phyloP scores from a whole-genome alignment of 2,797 vertebrate species.

The Rhabdomys pumilio region DNA sequence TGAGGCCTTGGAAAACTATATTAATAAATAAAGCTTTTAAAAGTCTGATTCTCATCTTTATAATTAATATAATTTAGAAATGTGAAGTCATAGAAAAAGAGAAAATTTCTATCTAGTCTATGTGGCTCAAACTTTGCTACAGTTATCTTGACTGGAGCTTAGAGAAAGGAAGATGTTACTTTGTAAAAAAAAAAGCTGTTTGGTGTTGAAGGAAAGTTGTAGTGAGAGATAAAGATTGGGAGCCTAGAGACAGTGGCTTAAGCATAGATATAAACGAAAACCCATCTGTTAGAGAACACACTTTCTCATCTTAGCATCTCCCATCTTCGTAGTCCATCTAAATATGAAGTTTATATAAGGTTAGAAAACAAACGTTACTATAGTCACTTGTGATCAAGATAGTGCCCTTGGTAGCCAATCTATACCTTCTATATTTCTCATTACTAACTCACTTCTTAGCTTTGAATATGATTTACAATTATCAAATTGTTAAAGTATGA shows the following conservation, averaged over 20 bases:
- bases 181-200: background rate
- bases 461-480: background rate
- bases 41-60: background rate
- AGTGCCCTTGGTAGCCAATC: background rate
- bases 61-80: constrained; percentile 15
- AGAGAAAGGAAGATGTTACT: background rate
- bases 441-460: background rate
- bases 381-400: background rate
- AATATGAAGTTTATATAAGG: background rate
- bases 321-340: background rate
- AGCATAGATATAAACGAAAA: background rate
- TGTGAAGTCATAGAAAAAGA: background rate
- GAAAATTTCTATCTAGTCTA: background rate
- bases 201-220: background rate
- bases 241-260: background rate
- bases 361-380: background rate
- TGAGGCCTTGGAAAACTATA: background rate
- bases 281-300: background rate
- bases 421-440: background rate
- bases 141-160: background rate
- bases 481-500: background rate
- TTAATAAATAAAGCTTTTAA: background rate
- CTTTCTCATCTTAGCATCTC: background rate
- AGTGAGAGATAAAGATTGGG: background rate
- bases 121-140: background rate